Conservation (phyloP, 1,140 invertebrate genomes). For the Tribolium castaneum region DNA sequence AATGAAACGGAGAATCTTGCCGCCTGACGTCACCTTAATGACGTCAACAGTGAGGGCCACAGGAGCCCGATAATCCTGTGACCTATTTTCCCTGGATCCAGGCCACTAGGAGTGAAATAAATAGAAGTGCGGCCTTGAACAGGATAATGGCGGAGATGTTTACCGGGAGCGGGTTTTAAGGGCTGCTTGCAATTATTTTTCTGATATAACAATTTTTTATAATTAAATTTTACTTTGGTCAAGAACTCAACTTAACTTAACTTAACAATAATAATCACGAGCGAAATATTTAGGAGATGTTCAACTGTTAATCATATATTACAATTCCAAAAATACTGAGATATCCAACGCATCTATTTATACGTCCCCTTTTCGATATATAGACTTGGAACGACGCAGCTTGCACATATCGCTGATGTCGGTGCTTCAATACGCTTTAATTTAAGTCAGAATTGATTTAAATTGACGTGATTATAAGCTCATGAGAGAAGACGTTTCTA, state of each 20-base stretch:
- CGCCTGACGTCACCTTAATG: conserved; percentile 38
- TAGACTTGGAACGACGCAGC: not conserved
- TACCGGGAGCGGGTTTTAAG: conserved; percentile 19
- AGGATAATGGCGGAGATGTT: conserved; percentile 30
- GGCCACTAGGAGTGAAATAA: conserved; percentile 42
- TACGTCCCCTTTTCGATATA: not conserved
- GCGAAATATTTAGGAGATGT: not conserved
- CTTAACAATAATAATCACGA: not conserved
- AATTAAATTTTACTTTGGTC: too few relatives aligned
- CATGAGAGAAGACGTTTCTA: not conserved
- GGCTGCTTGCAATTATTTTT: not conserved
- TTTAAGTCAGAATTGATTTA: not conserved
- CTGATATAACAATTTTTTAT: too few relatives aligned
- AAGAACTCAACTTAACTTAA: too few relatives aligned
- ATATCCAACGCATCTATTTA: not conserved
- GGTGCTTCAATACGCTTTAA: not conserved
- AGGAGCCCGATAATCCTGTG: conserved; percentile 35
- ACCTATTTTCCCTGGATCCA: conserved; percentile 49
- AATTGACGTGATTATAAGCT: not conserved
- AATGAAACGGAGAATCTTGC: not conserved
- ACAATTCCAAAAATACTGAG: conserved; percentile 5
- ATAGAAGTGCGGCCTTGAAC: conserved; percentile 35
- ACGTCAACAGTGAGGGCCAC: conserved; percentile 40
- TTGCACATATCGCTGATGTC: not conserved
- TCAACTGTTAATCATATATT: conserved; percentile 1